Base-by-base conservation (phyloP, 2,113 vertebrate genomes). In the Toxotes jaculatrix region DNA sequence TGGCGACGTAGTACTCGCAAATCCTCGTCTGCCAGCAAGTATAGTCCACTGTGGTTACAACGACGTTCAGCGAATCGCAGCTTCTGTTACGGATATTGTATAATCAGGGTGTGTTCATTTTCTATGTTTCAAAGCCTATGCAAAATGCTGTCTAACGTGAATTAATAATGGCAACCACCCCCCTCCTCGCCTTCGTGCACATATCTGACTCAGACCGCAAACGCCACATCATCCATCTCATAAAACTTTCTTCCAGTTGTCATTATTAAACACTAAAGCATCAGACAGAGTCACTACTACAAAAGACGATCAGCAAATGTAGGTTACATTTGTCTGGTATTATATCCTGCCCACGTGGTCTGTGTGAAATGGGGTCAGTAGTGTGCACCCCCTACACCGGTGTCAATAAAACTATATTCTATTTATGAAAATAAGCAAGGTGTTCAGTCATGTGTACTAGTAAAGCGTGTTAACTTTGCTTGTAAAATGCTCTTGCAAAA, bases 281-380 rank as follows among this genome's bases (percentile, higher is more conserved):
- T 34, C 45, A 34, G 4, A 40, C 17, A 67, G 1, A 53, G 4
- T 17, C 9, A 40, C 3, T 5, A 9, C 1, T 2, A 0, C 10
- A 16, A n/a, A 3, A 65, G 6, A 36, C 2, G 3, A 3, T 3
- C 8, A 0, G 7, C 21, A 65, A 13, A 60, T 77, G 45, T n/a
- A 74, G 32, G 40, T 77, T 82, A 59, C 36, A 60, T 72, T 38
- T 79, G 47, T 36, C 12, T 34, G 27, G 23, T 74, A n/a, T 34
- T 43, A 40, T 12, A 40, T 53, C 43, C 77, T 5, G 32, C 72
- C 80, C 90, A 93, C 83, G 85, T 92, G 90, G 77, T 76, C 36
- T 53, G 47, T 64, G 67, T 57, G 56, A 80, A 92, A 92, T 14
- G 2, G 31, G 87, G 87, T 90, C 81, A 88, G 2, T 31, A 9